Evolutionary conservation across 2,113 vertebrate species (phyloP).

Genomic region (Petromus typicus): DNA sequence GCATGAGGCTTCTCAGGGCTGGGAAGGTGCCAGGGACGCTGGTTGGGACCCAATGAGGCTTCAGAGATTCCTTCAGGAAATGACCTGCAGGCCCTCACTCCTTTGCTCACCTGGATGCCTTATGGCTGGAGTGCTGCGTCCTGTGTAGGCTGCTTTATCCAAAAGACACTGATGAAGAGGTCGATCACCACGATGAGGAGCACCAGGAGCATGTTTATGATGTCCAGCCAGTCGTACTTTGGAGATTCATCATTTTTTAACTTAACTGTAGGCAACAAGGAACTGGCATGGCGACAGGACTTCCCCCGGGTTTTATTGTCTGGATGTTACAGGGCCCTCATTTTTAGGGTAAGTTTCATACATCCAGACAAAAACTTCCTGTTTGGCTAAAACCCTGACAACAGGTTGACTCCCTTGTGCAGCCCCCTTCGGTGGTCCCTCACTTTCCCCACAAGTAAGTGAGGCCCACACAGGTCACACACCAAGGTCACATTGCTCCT

Average conservation of each 20-base stretch:
- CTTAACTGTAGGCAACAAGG: slow-evolving; percentile 89
- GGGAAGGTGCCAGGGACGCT: not conserved
- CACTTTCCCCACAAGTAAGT: too few species aligned
- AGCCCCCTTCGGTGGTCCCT: not conserved
- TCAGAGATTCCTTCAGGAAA: not conserved
- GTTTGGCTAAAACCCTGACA: not conserved
- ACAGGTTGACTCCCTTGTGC: too few species aligned
- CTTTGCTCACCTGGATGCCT: slow-evolving; percentile 76
- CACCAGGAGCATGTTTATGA: slow-evolving; percentile 94
- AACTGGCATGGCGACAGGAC: fast-evolving
- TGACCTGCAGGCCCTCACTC: fast-evolving
- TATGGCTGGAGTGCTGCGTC: slow-evolving; percentile 69
- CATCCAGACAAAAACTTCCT: too few species aligned
- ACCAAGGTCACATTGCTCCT: not conserved
- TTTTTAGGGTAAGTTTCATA: not conserved
- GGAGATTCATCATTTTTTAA: slow-evolving; percentile 95
- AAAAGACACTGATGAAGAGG: slow-evolving; percentile 98
- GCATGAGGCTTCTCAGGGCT: not conserved
- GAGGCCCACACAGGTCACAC: too few species aligned
- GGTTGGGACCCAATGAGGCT: not conserved
- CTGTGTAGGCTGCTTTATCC: slow-evolving; percentile 91
- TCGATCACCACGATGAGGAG: slow-evolving; percentile 97
- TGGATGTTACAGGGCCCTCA: not conserved
- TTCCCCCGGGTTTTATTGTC: not conserved
- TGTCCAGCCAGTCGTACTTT: slow-evolving; percentile 93